phyloP scores from a whole-genome alignment of 2,797 vertebrate genomes.

The Gymnothorax javanicus region DNA sequence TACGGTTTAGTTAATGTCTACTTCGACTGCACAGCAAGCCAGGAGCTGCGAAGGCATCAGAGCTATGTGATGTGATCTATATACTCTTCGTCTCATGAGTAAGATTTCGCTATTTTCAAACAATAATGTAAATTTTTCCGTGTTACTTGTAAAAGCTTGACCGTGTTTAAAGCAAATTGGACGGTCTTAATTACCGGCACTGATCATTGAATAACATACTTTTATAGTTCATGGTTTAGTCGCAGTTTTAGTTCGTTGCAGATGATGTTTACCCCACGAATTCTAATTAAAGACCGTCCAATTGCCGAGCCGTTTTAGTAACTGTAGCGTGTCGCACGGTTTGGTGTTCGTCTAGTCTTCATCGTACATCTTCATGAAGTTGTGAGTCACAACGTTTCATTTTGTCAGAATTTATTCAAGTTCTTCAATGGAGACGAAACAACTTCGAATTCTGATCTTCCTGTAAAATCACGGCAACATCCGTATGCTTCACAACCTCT shows the following conservation, averaged over 20 bases:
- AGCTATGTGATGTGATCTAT: conserved; percentile 30
- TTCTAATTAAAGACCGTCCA: conserved; percentile 10
- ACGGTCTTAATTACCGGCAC: neutral
- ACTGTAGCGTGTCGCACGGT: neutral
- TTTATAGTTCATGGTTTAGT: conserved; percentile 19
- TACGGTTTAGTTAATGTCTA: neutral
- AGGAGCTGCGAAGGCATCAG: neutral
- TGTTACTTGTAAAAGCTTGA: neutral
- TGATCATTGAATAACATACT: neutral
- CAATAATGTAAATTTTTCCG: neutral
- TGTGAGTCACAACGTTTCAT: neutral
- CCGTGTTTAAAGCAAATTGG: neutral
- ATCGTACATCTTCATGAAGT: neutral
- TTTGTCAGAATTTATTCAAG: neutral
- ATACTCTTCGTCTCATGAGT: conserved; percentile 1
- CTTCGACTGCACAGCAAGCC: conserved; percentile 20
- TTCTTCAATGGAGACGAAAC: neutral
- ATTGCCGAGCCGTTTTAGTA: conserved; percentile 16
- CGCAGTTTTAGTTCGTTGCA: conserved; percentile 10
- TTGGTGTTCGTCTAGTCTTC: neutral
- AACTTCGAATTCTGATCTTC: conserved; percentile 13
- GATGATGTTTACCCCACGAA: conserved; percentile 24
- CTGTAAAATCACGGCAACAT: conserved; percentile 10
- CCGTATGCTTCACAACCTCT: neutral
- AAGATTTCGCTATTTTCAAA: conserved; percentile 11